Evolutionary conservation across 2,113 vertebrate species (phyloP).

Genomic region (Vicugna pacos): DNA sequence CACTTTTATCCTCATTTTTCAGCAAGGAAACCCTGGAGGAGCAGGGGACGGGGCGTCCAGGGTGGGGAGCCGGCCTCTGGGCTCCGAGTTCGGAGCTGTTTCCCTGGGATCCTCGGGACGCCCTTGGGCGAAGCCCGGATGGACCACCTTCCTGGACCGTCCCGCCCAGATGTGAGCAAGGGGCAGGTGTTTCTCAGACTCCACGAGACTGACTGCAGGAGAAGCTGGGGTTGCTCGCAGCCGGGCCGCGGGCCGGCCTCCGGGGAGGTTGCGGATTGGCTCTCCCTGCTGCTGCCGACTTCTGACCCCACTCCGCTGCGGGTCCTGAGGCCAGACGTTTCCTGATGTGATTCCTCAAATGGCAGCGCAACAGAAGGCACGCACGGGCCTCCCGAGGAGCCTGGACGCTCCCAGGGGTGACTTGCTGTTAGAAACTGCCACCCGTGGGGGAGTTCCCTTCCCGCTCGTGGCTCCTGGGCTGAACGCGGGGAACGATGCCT

Average conservation of each 20-base stretch:
- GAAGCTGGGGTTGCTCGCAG: rapidly evolving
- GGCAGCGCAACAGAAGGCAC: not conserved
- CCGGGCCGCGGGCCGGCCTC: rapidly evolving
- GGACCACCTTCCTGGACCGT: not conserved
- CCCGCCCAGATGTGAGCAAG: not conserved
- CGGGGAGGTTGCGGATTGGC: rapidly evolving
- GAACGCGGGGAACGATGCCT: not conserved
- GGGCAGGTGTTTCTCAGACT: rapidly evolving
- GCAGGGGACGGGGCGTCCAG: rapidly evolving
- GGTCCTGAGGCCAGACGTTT: not conserved
- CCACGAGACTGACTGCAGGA: rapidly evolving
- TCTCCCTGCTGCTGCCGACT: not conserved
- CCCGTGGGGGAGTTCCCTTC: not conserved
- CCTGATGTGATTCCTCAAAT: not conserved
- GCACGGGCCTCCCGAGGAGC: not conserved
- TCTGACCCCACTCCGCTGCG: rapidly evolving
- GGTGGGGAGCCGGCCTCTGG: rapidly evolving
- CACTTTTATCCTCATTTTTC: not conserved
- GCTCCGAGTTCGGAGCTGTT: rapidly evolving
- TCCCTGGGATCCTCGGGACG: not conserved
- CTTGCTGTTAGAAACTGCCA: not conserved
- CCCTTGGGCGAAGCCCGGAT: rapidly evolving
- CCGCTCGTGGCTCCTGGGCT: not conserved
- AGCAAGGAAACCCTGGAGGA: no score
- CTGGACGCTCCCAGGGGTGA: rapidly evolving